Base-by-base conservation (phyloP, 2,888 invertebrate genomes). In the Cactoblastis cactorum region DNA sequence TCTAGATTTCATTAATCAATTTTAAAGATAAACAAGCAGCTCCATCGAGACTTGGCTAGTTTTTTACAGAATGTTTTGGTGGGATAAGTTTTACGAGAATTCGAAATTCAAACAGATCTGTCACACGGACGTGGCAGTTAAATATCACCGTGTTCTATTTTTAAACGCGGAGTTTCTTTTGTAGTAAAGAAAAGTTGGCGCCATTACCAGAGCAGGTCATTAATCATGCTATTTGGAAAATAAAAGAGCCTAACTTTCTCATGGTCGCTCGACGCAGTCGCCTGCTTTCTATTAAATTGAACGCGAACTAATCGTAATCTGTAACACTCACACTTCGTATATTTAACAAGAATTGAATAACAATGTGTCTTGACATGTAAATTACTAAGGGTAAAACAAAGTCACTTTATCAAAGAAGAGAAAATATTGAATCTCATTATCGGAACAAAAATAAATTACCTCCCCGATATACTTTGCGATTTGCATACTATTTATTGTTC, bases 221-320 rank as follows among this genome's bases (percentile, higher is more conserved):
- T 66, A 67, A 65, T 66, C 63, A 65, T 65, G 62, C 61, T 62
- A 63, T 67, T 69, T 62, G 62, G 57, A 63, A 65, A 65, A 64
- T 64, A 61, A 64, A 63, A 65, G 56, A 63, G 51, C 52, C 55
- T 56, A 67, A 73, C 72, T 73, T 73, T 73, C 72, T 69, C 69
- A 67, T 52, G 55, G 54, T 50, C 46, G 48, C 50, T 48, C 56
- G 43, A 47, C 50, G 54, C 48, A 48, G 50, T 46, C 53, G 53
- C 51, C 49, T 55, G 58, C 61, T 60, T 63, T 63, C 63, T 61
- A 59, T 54, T 39, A 45, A 49, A 53, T 48, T 47, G 50, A 50
- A 34, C 53, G 51, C 54, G 45, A 48, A 51, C 43, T 47, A 41
- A 53, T 39, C 32, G 41, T 49, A 41, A 49, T 49, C 19, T 39